Percentiles rank a stretch among this genome's conserved stretches.
Conservation (phyloP, 2,888 invertebrate species). For the Rugalucina vietnamica region DNA sequence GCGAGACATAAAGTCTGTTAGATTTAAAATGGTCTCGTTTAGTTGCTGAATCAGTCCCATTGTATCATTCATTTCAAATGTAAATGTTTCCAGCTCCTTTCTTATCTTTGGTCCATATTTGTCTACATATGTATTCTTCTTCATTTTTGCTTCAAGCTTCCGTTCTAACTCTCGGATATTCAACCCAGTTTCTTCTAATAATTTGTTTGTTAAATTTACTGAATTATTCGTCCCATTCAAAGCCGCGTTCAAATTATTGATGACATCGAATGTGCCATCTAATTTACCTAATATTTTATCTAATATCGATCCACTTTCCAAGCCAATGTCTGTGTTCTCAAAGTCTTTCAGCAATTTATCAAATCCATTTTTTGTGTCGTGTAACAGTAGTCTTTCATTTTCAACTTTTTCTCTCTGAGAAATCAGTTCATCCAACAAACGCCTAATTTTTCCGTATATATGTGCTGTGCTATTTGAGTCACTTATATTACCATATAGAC, state of each 20-base stretch:
- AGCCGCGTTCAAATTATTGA: background rate
- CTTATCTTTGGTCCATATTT: background rate
- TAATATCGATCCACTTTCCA: background rate
- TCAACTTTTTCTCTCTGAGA: background rate
- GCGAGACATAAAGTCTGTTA: background rate
- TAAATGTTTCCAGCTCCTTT: background rate
- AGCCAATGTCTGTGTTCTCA: background rate
- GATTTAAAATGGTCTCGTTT: background rate
- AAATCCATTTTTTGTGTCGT: no score
- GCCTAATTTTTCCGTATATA: background rate
- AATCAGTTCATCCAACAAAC: background rate
- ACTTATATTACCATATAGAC: slow-evolving; percentile 31
- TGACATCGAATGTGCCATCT: background rate
- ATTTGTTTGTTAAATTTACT: background rate
- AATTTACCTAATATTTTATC: background rate
- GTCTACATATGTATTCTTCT: background rate
- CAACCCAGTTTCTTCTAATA: background rate
- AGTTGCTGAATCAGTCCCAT: background rate
- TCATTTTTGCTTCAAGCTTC: background rate
- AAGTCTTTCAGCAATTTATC: background rate
- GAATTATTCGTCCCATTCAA: background rate
- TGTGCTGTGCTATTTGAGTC: slow-evolving; percentile 6
- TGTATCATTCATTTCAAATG: background rate
- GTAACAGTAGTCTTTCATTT: background rate
- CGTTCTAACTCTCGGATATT: background rate